Percentiles rank a stretch among this genome's conserved stretches.
Conservation (phyloP, 2,888 invertebrate genomes). For the Conus canariensis region DNA sequence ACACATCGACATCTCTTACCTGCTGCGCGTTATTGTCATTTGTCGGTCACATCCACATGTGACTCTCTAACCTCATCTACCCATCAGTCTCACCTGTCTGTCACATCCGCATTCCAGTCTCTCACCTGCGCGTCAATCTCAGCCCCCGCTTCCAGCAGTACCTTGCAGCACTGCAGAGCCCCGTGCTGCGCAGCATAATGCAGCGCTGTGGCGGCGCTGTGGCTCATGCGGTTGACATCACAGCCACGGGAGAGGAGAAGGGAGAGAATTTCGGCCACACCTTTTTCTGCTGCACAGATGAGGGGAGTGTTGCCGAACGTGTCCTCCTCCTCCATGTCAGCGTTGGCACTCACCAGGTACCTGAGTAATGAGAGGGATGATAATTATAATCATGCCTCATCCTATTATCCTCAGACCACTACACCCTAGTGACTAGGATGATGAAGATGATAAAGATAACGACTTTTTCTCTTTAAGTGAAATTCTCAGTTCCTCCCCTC, state of each 20-base stretch:
- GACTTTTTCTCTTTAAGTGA: neutral
- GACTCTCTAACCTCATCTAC: neutral
- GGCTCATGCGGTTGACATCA: constrained; percentile 70
- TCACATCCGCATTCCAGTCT: neutral
- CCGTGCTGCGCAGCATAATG: constrained; percentile 73
- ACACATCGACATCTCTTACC: neutral
- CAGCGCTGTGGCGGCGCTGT: constrained; percentile 70
- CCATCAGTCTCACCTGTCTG: neutral
- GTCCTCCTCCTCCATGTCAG: constrained; percentile 71
- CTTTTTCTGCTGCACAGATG: constrained; percentile 72
- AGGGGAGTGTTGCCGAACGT: constrained; percentile 72
- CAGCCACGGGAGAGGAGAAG: constrained; percentile 65
- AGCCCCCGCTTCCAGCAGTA: constrained; percentile 68
- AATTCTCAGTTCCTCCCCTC: no score
- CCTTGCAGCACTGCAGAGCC: constrained; percentile 64
- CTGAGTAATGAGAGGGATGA: constrained; percentile 30
- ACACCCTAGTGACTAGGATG: neutral
- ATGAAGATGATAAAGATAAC: neutral
- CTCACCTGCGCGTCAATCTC: constrained; percentile 68
- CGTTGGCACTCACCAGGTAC: constrained; percentile 64
- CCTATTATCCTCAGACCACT: neutral
- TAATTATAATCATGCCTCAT: neutral
- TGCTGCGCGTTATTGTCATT: neutral
- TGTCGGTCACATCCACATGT: neutral
- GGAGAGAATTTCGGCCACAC: constrained; percentile 67